phyloP scores from a whole-genome alignment of 1,140 invertebrate genomes.

The Pomacea maculata region DNA sequence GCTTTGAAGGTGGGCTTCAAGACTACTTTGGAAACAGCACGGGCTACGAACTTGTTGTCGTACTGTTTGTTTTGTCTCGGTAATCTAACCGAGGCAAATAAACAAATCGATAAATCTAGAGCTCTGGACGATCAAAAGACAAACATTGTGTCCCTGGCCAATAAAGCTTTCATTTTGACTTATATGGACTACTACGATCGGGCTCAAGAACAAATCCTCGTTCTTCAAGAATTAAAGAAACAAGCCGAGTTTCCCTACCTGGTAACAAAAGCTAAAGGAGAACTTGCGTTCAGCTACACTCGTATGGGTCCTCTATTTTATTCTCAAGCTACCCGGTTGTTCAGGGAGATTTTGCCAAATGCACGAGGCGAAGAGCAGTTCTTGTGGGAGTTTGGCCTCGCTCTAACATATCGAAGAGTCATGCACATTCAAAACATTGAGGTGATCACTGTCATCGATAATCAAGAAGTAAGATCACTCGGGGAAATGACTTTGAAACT shows the following conservation, averaged over 20 bases:
- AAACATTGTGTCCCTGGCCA: conserved; percentile 16
- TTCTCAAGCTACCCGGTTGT: not conserved
- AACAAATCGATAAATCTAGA: not conserved
- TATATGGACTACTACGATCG: not conserved
- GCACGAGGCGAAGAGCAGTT: conserved; percentile 11
- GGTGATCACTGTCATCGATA: not conserved
- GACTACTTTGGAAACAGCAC: conserved; percentile 13
- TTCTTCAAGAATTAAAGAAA: not conserved
- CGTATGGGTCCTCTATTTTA: conserved; percentile 6
- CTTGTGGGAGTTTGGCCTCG: conserved; percentile 18
- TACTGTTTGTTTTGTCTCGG: not conserved
- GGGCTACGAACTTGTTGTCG: conserved; percentile 4
- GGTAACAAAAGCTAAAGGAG: conserved; percentile 15
- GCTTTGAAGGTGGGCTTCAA: conserved; percentile 3
- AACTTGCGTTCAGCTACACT: conserved; percentile 16
- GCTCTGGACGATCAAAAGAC: not conserved
- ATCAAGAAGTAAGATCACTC: not conserved
- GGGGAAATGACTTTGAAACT: not conserved
- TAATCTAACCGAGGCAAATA: not conserved
- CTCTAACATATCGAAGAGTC: conserved; percentile 1
- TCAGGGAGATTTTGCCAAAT: conserved; percentile 2
- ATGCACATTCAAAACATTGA: not conserved
- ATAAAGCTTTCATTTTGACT: conserved; percentile 11
- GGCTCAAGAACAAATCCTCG: not conserved
- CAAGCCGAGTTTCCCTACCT: conserved; percentile 2